Evolutionary conservation across 2,113 vertebrate species (phyloP).

Genomic region (Malaclemys terrapin): DNA sequence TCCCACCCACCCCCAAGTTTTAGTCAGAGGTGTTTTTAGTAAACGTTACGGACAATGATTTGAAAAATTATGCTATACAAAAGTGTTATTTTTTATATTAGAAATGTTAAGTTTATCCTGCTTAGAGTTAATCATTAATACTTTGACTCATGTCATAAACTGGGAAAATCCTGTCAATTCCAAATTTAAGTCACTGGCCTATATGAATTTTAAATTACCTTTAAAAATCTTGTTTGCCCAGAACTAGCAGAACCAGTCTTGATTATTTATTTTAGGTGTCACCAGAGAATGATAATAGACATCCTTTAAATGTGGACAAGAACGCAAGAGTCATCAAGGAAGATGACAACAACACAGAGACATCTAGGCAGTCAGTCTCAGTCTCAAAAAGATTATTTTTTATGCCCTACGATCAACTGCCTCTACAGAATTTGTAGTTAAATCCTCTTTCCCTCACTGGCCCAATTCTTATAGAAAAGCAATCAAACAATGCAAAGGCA

Average conservation of each 20-base stretch:
- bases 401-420: too few species aligned
- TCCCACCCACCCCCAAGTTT: too few species aligned
- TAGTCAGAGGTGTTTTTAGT: too few species aligned
- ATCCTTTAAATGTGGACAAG: background rate
- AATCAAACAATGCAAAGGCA: background rate
- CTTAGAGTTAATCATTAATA: background rate
- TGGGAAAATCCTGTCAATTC: background rate
- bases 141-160: background rate
- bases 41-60: background rate
- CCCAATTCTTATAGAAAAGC: background rate
- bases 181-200: background rate
- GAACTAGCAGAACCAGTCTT: background rate
- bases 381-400: too few species aligned
- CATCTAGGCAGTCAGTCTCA: background rate
- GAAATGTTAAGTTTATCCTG: rapidly evolving
- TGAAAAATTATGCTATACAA: background rate
- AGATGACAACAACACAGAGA: background rate
- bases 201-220: background rate
- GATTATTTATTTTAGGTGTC: background rate
- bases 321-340: background rate
- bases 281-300: background rate
- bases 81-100: background rate
- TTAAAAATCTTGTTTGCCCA: background rate
- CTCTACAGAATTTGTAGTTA: too few species aligned
- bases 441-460: background rate